Percentiles rank a stretch among this genome's conserved stretches.
Conservation (phyloP, 92 coral and sea anemone genomes). For the Phenganax subtilis region DNA sequence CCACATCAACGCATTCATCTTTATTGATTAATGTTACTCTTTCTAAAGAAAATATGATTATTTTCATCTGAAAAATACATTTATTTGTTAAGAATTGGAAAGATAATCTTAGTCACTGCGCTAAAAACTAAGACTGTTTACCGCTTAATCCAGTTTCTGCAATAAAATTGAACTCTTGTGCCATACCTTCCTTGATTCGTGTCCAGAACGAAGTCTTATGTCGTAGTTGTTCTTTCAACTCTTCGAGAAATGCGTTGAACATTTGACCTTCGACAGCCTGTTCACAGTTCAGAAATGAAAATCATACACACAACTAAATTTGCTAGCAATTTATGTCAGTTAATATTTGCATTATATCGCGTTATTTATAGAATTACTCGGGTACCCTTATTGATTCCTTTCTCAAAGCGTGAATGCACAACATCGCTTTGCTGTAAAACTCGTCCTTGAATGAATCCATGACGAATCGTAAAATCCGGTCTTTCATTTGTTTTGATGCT, state of each 20-base stretch:
- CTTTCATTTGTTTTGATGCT: constrained; percentile 92
- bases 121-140: not conserved
- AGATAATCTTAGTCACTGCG: not conserved
- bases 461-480: constrained; percentile 69
- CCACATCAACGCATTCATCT: constrained; percentile 65
- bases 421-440: constrained; percentile 75
- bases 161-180: not conserved
- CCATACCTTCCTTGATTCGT: constrained; percentile 65
- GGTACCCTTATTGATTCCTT: constrained; percentile 77
- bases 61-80: not conserved
- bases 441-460: constrained; percentile 85
- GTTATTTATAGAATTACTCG: not conserved
- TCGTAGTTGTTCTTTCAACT: constrained; percentile 61
- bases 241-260: constrained; percentile 79
- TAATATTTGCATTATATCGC: not conserved
- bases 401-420: constrained; percentile 63
- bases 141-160: not conserved
- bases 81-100: not conserved
- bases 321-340: not conserved
- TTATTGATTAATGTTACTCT: constrained; percentile 62
- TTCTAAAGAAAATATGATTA: constrained; percentile 43
- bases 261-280: constrained; percentile 81
- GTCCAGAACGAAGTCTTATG: constrained; percentile 84
- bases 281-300: not conserved
- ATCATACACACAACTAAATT: not conserved